These are phyloP conservation scores for Gavia stellata DNA, from an alignment of 2,113 vertebrate species.

Conservation along the genomic window DNA sequence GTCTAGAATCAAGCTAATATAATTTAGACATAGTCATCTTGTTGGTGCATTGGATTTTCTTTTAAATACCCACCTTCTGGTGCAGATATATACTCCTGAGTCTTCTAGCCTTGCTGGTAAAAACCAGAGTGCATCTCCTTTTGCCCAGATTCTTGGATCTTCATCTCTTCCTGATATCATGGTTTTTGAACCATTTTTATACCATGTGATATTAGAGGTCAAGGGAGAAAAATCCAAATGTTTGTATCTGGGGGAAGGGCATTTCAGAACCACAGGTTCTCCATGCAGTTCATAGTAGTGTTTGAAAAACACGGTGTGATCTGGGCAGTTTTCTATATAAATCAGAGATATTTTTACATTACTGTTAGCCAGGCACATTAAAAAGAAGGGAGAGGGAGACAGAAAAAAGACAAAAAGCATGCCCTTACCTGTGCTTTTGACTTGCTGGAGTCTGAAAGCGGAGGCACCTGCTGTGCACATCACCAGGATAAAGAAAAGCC, in stretches of 20 bases:
- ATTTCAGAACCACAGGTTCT: conserved; percentile 81
- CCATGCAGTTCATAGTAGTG: conserved; percentile 67
- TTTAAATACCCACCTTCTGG: conserved; percentile 69
- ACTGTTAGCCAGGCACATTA: neutral
- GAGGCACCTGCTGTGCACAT: neutral
- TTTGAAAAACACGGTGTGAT: conserved; percentile 52
- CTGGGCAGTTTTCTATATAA: conserved; percentile 55
- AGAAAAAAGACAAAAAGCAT: neutral
- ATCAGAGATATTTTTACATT: conserved; percentile 37
- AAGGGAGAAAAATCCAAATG: neutral
- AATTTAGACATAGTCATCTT: neutral
- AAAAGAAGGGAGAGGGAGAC: neutral
- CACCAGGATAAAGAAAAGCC: conserved; percentile 18
- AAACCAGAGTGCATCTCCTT: conserved; percentile 75
- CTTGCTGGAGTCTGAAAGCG: conserved; percentile 23
- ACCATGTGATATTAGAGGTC: conserved; percentile 61
- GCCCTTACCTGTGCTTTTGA: conserved; percentile 50
- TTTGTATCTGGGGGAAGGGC: conserved; percentile 58
- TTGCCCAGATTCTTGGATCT: conserved; percentile 56
- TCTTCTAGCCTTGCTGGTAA: conserved; percentile 77
- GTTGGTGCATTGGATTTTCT: neutral
- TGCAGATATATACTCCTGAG: conserved; percentile 83
- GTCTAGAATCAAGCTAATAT: neutral
- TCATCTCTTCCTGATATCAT: conserved; percentile 17
- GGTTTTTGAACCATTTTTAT: conserved; percentile 44